phyloP scores from a whole-genome alignment of 2,113 vertebrate species.

The Gambusia affinis region DNA sequence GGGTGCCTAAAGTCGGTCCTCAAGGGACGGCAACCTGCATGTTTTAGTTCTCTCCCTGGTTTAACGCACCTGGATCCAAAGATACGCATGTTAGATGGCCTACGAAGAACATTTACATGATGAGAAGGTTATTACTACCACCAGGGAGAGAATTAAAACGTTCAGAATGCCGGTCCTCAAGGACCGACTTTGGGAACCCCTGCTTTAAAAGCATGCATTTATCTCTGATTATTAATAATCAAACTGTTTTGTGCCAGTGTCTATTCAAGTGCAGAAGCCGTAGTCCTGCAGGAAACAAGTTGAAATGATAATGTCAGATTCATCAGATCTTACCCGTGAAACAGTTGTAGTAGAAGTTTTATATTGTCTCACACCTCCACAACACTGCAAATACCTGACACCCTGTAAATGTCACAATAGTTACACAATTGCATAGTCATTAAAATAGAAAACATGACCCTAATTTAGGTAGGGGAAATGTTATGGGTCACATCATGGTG shows the following conservation, averaged over 20 bases:
- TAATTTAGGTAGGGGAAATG: neutral
- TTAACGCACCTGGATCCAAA: too few relatives aligned
- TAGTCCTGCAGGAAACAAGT: slow-evolving; percentile 20
- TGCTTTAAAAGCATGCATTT: neutral
- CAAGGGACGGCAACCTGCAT: too few relatives aligned
- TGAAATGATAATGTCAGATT: slow-evolving; percentile 80
- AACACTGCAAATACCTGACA: slow-evolving; percentile 79
- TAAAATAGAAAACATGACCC: neutral
- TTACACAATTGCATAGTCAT: slow-evolving; percentile 65
- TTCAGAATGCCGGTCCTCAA: too few relatives aligned
- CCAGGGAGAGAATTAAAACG: too few relatives aligned
- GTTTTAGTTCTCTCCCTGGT: too few relatives aligned
- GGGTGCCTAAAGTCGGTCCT: too few relatives aligned
- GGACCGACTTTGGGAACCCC: too few relatives aligned
- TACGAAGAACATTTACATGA: too few relatives aligned
- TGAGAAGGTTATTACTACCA: too few relatives aligned
- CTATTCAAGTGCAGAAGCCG: neutral
- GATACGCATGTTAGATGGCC: too few relatives aligned
- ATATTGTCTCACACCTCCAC: slow-evolving; percentile 84
- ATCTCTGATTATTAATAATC: too few relatives aligned
- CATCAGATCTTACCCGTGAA: slow-evolving; percentile 88
- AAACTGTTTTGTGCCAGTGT: too few relatives aligned
- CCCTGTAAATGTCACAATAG: slow-evolving; percentile 80
- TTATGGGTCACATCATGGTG: neutral
- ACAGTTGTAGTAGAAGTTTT: slow-evolving; percentile 86